phyloP scores from a whole-genome alignment of 2,888 invertebrate genomes.

The Lithophane leautieri region DNA sequence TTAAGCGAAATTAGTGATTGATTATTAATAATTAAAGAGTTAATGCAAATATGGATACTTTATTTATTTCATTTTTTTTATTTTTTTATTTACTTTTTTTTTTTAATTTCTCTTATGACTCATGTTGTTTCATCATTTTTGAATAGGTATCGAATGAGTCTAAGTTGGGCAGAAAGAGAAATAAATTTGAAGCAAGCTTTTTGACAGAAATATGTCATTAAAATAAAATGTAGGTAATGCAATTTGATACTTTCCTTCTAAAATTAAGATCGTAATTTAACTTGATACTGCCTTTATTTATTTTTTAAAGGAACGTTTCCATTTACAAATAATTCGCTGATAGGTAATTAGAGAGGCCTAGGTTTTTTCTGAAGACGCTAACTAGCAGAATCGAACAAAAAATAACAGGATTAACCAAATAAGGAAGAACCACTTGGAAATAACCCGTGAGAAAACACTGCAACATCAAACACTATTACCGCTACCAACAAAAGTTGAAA shows the following conservation, averaged over 20 bases:
- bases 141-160: neutral
- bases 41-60: neutral
- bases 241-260: conserved; percentile 7
- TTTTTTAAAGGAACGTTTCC: neutral
- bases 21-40: neutral
- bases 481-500: conserved; percentile 16
- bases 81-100: no score
- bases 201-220: neutral
- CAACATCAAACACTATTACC: neutral
- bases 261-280: neutral
- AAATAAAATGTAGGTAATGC: neutral
- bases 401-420: neutral
- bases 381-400: neutral
- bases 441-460: neutral
- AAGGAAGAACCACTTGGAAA: neutral
- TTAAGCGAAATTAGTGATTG: neutral
- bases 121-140: neutral
- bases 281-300: neutral
- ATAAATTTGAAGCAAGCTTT: neutral
- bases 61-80: no score
- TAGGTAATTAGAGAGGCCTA: neutral
- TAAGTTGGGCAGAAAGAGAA: neutral
- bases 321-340: neutral
- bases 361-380: neutral
- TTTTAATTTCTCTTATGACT: neutral